These are phyloP conservation scores for Amiota communis DNA, from an alignment of 2,888 invertebrate genomes.

Conservation along the genomic window DNA sequence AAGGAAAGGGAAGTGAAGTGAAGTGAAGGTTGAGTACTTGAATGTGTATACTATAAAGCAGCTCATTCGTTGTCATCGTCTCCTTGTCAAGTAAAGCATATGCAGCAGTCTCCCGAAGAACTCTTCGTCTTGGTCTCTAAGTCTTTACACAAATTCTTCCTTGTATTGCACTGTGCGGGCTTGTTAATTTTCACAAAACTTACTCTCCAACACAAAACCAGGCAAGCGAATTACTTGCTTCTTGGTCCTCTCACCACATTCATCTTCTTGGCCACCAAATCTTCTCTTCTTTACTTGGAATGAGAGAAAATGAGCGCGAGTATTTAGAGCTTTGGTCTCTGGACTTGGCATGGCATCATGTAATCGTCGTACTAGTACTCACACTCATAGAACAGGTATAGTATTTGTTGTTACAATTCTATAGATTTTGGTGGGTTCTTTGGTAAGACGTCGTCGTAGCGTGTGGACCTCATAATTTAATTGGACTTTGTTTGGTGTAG, in stretches of 20 bases:
- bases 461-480: conserved; percentile 68
- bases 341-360: conserved; percentile 2
- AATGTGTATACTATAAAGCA: background rate
- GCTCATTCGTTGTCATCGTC: conserved; percentile 1
- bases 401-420: conserved; percentile 33
- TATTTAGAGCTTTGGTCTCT: background rate
- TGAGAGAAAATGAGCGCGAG: too few species aligned
- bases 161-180: conserved; percentile 12
- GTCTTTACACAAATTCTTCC: conserved; percentile 3
- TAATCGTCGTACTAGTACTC: background rate
- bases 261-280: too few species aligned
- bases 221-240: too few species aligned
- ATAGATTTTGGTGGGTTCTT: conserved; percentile 25
- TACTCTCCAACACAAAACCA: conserved; percentile 13
- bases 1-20: conserved; percentile 46
- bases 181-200: conserved; percentile 31
- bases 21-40: background rate
- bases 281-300: background rate
- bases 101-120: conserved; percentile 38
- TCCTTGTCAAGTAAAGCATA: conserved; percentile 54
- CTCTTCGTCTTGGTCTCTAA: background rate
- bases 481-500: conserved; percentile 68
- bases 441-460: conserved; percentile 50
- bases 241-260: too few species aligned
- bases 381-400: conserved; percentile 13